These are phyloP conservation scores for Miltochrista miniata DNA, from an alignment of 2,888 invertebrate genomes.

Conservation along the genomic window DNA sequence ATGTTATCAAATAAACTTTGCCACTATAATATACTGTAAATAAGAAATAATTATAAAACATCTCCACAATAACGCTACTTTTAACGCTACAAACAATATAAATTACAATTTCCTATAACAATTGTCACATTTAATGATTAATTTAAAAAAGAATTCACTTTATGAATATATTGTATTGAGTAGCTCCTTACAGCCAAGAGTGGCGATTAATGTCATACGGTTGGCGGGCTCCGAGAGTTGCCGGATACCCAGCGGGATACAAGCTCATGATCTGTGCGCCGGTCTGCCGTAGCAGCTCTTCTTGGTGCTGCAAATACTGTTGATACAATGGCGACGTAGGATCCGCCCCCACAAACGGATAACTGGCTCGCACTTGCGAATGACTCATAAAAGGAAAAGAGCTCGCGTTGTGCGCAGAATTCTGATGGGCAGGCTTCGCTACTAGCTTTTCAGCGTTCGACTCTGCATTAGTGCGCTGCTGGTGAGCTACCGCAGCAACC, in stretches of 20 bases:
- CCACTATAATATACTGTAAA: conserved; percentile 47
- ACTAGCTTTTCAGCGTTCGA: conserved; percentile 67
- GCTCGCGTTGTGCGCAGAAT: conserved; percentile 63
- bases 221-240: conserved; percentile 86
- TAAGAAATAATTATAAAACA: conserved; percentile 51
- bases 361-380: conserved; percentile 83
- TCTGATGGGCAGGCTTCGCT: conserved; percentile 78
- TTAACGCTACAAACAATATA: conserved; percentile 67
- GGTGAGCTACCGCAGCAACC: conserved; percentile 76
- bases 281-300: conserved; percentile 83
- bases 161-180: conserved; percentile 23
- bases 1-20: conserved; percentile 44
- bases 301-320: conserved; percentile 87
- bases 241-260: conserved; percentile 86
- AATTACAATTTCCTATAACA: conserved; percentile 69
- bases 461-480: conserved; percentile 65
- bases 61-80: conserved; percentile 56
- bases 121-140: conserved; percentile 61
- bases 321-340: conserved; percentile 88
- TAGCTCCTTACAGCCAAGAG: conserved; percentile 85
- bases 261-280: conserved; percentile 86
- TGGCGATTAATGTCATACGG: conserved; percentile 89
- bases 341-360: conserved; percentile 85
- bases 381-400: conserved; percentile 85
- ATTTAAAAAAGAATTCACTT: conserved; percentile 32